Evolutionary conservation across 2,888 invertebrate species (phyloP).

Genomic region (Bruchidius siliquastri): DNA sequence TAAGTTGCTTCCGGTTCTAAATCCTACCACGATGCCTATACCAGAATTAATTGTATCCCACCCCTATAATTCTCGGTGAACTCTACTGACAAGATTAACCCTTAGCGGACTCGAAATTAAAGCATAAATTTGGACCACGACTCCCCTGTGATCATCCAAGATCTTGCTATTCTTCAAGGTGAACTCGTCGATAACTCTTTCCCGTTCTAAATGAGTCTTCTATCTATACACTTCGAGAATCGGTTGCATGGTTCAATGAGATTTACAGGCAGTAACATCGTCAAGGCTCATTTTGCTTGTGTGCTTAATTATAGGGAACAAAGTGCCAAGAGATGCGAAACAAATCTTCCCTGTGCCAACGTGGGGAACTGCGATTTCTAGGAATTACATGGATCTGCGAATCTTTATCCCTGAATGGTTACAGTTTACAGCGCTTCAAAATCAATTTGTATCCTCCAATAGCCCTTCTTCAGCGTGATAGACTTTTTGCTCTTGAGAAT

Average conservation of each 20-base stretch:
- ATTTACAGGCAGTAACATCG: background rate
- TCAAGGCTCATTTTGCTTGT: background rate
- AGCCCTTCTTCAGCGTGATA: no score
- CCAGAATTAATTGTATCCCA: conserved; percentile 35
- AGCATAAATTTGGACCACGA: conserved; percentile 30
- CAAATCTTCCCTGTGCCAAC: background rate
- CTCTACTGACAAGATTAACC: conserved; percentile 36
- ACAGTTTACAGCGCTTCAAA: no score
- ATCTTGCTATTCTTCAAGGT: conserved; percentile 30
- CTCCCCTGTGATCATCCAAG: conserved; percentile 21
- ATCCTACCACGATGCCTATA: conserved; percentile 6
- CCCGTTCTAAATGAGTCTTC: background rate
- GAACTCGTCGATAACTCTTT: conserved; percentile 8
- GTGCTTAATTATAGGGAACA: background rate
- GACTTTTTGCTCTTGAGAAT: no score
- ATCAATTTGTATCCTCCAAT: no score
- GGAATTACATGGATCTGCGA: no score
- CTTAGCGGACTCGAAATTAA: conserved; percentile 33
- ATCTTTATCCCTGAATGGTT: no score
- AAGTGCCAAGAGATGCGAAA: background rate
- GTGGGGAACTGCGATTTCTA: no score
- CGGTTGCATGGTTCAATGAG: background rate
- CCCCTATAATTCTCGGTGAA: conserved; percentile 36
- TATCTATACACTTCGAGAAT: background rate
- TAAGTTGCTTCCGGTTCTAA: background rate